phyloP scores from a whole-genome alignment of 1,140 invertebrate genomes.

The Scaptomyza montana region DNA sequence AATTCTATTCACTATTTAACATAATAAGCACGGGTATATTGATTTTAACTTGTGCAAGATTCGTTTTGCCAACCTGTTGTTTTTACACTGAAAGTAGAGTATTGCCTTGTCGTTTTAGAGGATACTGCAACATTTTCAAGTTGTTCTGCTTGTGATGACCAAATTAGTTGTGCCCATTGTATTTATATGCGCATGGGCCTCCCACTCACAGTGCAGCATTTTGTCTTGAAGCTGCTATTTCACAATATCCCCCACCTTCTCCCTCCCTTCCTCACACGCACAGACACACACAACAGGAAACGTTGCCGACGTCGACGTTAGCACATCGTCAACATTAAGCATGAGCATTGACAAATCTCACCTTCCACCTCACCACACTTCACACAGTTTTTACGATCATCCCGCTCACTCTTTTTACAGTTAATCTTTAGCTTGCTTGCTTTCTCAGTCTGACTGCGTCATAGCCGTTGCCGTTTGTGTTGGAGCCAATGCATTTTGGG shows the following conservation, averaged over 20 bases:
- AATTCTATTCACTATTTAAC: too few relatives aligned
- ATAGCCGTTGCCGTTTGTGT: not conserved
- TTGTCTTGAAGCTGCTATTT: conserved; percentile 15
- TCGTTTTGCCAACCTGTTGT: too few relatives aligned
- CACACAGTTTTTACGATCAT: not conserved
- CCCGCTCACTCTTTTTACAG: not conserved
- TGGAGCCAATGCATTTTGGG: conserved; percentile 13
- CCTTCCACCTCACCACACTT: conserved; percentile 3
- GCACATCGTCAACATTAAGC: conserved; percentile 39
- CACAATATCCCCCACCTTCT: conserved; percentile 8
- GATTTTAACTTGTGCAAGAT: too few relatives aligned
- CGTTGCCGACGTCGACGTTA: conserved; percentile 27
- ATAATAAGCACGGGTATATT: too few relatives aligned
- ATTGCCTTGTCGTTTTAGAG: not conserved
- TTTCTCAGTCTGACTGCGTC: not conserved
- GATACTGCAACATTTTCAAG: too few relatives aligned
- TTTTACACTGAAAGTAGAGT: not conserved
- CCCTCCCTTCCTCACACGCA: not conserved
- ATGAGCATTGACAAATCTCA: conserved; percentile 37
- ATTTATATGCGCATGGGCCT: conserved; percentile 27
- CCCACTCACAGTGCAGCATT: conserved; percentile 18
- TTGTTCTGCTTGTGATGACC: conserved; percentile 33
- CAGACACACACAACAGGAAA: conserved; percentile 35
- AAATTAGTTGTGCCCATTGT: conserved; percentile 46
- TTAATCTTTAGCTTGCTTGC: not conserved